phyloP scores from a whole-genome alignment of 2,113 vertebrate species.

The Urocolius indicus region DNA sequence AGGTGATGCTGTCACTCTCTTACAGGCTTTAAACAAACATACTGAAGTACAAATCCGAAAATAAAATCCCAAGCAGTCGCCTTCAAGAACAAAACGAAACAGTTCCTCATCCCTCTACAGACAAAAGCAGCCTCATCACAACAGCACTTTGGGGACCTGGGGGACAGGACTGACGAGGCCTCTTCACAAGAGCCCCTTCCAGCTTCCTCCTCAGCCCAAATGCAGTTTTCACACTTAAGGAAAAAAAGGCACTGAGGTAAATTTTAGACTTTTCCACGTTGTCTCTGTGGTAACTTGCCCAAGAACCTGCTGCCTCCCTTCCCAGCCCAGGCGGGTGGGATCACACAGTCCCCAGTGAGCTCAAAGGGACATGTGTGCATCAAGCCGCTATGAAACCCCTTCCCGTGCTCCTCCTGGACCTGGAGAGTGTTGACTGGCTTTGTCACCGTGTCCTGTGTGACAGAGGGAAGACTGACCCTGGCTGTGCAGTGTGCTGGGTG shows the following conservation, averaged over 20 bases:
- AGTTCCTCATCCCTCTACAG: neutral
- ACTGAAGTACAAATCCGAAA: neutral
- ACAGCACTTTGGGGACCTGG: neutral
- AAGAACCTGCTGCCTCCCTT: neutral
- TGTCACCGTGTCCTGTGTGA: neutral
- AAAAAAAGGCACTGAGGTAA: slow-evolving; percentile 79
- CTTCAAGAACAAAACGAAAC: neutral
- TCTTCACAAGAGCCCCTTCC: neutral
- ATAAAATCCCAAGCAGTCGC: neutral
- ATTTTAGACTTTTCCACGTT: neutral
- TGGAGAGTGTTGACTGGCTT: fast-evolving
- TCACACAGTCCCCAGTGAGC: neutral
- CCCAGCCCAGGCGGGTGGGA: fast-evolving
- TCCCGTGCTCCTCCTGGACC: fast-evolving
- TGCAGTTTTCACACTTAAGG: neutral
- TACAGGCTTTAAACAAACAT: neutral
- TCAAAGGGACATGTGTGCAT: fast-evolving
- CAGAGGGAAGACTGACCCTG: neutral
- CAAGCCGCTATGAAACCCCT: fast-evolving
- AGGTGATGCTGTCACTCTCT: neutral
- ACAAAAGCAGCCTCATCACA: neutral
- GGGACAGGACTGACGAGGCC: neutral
- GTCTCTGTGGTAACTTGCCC: neutral
- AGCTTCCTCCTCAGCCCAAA: neutral
- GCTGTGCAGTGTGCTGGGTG: fast-evolving